Percentiles rank a stretch among this genome's conserved stretches.
phyloP scores from a whole-genome alignment of 2,888 invertebrate species.

The Lacanobia wlatinum region DNA sequence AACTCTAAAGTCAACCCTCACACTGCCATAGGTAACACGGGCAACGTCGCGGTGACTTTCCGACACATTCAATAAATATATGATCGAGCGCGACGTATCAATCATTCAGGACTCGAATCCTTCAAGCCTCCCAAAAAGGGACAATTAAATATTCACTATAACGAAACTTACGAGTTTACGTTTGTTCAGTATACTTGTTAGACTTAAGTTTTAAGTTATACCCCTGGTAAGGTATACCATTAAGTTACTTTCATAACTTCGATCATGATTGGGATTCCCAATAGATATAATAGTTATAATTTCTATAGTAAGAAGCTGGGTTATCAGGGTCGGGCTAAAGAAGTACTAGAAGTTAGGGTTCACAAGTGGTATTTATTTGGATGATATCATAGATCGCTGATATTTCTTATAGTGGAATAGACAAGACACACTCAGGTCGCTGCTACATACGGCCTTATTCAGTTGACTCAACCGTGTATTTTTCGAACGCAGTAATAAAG shows the following conservation, averaged over 20 bases:
- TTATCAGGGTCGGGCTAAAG: not conserved
- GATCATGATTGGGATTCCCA: slow-evolving; percentile 13
- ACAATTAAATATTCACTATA: slow-evolving; percentile 54
- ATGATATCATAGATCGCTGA: not conserved
- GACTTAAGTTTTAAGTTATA: slow-evolving; percentile 1
- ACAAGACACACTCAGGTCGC: no score
- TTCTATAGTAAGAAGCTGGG: not conserved
- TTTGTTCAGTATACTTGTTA: slow-evolving; percentile 20
- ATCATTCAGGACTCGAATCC: slow-evolving; percentile 41
- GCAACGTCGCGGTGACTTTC: slow-evolving; percentile 29
- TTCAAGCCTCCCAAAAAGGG: slow-evolving; percentile 33
- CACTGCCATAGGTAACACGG: slow-evolving; percentile 26
- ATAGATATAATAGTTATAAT: not conserved
- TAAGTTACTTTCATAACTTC: slow-evolving; percentile 27
- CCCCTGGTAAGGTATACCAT: not conserved
- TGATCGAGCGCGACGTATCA: slow-evolving; percentile 35
- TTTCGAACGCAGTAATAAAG: not conserved
- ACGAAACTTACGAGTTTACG: slow-evolving; percentile 18
- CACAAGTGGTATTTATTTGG: not conserved
- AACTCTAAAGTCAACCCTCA: slow-evolving; percentile 40
- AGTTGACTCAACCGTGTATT: not conserved
- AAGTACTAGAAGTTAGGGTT: not conserved
- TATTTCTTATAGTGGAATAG: not conserved
- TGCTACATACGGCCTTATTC: no score
- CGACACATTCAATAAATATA: slow-evolving; percentile 50